Conservation (phyloP, 2,113 vertebrate genomes). For the Scortum barcoo region DNA sequence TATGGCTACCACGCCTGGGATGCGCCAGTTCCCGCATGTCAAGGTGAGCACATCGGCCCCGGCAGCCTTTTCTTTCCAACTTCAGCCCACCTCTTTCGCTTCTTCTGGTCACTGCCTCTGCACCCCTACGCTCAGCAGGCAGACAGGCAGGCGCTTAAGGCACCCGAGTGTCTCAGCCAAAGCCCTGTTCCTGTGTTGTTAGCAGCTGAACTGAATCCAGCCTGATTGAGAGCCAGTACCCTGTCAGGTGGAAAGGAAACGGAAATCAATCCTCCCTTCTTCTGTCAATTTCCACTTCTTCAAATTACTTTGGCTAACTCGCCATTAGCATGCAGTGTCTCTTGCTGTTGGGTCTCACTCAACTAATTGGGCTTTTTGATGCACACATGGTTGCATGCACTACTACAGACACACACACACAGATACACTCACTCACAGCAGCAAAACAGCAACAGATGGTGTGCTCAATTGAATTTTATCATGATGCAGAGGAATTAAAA, state of each 20-base stretch:
- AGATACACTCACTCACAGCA: not conserved
- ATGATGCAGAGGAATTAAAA: constrained; percentile 55
- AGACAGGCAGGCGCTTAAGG: constrained; percentile 47
- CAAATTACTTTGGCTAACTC: constrained; percentile 74
- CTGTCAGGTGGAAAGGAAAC: constrained; percentile 73
- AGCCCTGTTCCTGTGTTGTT: constrained; percentile 48
- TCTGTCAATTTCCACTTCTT: constrained; percentile 75
- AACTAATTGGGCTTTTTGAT: constrained; percentile 68
- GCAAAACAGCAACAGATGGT: constrained; percentile 62
- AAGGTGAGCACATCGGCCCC: constrained; percentile 86
- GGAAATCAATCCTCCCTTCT: constrained; percentile 74
- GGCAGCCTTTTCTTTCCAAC: constrained; percentile 56
- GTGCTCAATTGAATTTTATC: constrained; percentile 51
- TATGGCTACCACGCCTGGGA: constrained; percentile 93
- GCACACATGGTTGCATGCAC: constrained; percentile 29
- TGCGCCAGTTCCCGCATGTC: constrained; percentile 93
- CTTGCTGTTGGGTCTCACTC: constrained; percentile 49
- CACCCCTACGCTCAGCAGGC: constrained; percentile 31
- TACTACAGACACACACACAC: not conserved
- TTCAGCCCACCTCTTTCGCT: constrained; percentile 34
- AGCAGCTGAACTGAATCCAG: constrained; percentile 56
- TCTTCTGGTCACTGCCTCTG: constrained; percentile 67
- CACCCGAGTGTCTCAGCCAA: constrained; percentile 36
- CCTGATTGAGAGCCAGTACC: constrained; percentile 60
- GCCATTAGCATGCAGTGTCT: constrained; percentile 66